Evolutionary conservation across 2,797 vertebrate genomes (phyloP).

Genomic region (Chromobotia macracanthus): DNA sequence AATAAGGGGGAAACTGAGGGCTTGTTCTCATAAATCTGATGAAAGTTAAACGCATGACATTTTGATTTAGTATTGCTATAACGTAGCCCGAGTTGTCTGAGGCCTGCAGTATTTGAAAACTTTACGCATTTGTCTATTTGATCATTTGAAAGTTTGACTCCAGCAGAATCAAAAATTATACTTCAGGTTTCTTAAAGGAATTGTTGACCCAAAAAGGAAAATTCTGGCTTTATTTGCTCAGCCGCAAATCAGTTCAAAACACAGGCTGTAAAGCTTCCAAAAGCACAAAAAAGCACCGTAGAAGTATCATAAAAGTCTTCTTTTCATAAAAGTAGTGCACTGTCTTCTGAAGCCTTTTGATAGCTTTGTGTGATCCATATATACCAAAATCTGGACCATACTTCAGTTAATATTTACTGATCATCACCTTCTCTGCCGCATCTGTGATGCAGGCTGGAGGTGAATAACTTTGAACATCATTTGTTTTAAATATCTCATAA

Average conservation of each 20-base stretch:
- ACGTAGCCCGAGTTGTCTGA: not conserved
- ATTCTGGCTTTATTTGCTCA: not conserved
- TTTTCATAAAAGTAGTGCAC: not conserved
- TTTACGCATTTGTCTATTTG: not conserved
- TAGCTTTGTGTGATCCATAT: not conserved
- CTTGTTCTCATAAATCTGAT: slow-evolving; percentile 78
- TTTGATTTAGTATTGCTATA: slow-evolving; percentile 30
- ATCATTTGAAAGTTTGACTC: not conserved
- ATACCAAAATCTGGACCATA: not conserved
- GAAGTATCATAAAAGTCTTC: not conserved
- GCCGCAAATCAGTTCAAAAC: not conserved
- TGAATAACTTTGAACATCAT: not conserved
- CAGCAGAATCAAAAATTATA: not conserved
- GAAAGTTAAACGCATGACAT: slow-evolving; percentile 66
- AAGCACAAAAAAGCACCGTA: too few species aligned
- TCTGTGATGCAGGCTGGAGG: not conserved
- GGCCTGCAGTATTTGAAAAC: slow-evolving; percentile 25
- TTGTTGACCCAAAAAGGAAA: not conserved
- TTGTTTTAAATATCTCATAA: not conserved
- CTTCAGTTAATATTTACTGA: not conserved
- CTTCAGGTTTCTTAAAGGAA: not conserved
- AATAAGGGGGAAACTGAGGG: slow-evolving; percentile 54
- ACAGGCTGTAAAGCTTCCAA: not conserved
- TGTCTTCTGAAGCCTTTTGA: not conserved
- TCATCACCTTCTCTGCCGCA: not conserved